phyloP scores from a whole-genome alignment of 2,888 invertebrate genomes.

The Xestia xanthographa region DNA sequence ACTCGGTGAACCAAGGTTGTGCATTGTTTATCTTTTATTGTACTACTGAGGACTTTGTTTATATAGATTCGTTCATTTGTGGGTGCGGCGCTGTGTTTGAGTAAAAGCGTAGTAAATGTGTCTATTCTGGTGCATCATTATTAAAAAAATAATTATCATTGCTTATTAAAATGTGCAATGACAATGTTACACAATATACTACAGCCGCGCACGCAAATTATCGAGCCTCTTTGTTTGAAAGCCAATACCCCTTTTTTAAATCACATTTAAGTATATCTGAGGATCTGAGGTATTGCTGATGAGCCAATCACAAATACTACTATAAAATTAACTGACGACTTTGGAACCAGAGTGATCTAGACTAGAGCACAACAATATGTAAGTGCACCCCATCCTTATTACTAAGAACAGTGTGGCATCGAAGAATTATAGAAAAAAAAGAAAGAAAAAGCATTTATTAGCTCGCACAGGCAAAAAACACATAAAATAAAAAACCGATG shows the following conservation, averaged over 20 bases:
- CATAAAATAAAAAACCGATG: too few relatives aligned
- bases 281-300: background rate
- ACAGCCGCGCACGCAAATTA: background rate
- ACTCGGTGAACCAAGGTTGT: conserved; percentile 30
- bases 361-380: too few relatives aligned
- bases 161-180: conserved; percentile 8
- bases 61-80: conserved; percentile 10
- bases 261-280: background rate
- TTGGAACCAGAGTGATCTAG: too few relatives aligned
- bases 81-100: background rate
- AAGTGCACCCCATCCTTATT: too few relatives aligned
- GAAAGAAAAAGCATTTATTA: too few relatives aligned
- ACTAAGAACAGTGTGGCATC: too few relatives aligned
- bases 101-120: background rate
- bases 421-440: too few relatives aligned
- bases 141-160: background rate
- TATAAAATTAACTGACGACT: background rate
- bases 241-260: too few relatives aligned
- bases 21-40: conserved; percentile 29
- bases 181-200: background rate
- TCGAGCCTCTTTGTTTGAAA: conserved; percentile 5
- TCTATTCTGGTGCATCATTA: background rate
- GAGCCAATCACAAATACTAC: background rate
- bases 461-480: too few relatives aligned
- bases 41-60: conserved; percentile 4